Base-by-base conservation (phyloP, 2,888 invertebrate species). In the Cheilosia pagana region DNA sequence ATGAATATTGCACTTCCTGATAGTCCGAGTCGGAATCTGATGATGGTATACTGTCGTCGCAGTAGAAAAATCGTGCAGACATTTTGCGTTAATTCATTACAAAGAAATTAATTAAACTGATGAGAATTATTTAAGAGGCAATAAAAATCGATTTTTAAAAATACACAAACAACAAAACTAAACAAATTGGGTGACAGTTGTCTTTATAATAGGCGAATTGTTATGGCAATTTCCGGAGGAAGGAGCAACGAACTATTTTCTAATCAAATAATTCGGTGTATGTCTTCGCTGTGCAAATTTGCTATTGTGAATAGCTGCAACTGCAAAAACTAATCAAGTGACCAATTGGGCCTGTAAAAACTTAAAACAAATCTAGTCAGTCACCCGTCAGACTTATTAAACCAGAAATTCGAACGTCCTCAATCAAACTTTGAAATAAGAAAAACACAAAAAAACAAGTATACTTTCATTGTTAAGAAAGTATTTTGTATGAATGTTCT, bases 1-100 rank as follows among this genome's bases (percentile, higher is more conserved):
- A 91, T 10, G 92, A 91, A 71, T 89, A 90, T 60, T 90, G 91
- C 16, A 91, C 88, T 81, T 90, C 90, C 28, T 89, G 74, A 89
- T 76, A 72, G 43, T 87, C 87, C 7, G 89, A 90, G 53, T 90
- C 92, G 0, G 89, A 89, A 79, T 89, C 90, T 62, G 81, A 81
- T 67, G 87, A 87, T 6, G 76, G 71, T 53, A 72, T 23, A 65
- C 87, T 87, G 53, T 85, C 87, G 35, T 86, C 83, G 16, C 83
- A 60, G 39, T 78, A 78, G n/a, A 86, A 81, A 21, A 52, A 78
- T 65, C 81, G 14, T 10, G 71, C 76, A 23, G 86, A 81, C 86
- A 86, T 86, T 53, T 57, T 81, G 16, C 3, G 21, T 59, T 75
- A 79, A 70, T 74, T 67, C 85, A 85, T 85, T 39, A 43, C 75